Evolutionary conservation across 2,797 vertebrate genomes (phyloP).

Genomic region (Cebuella pygmaea): DNA sequence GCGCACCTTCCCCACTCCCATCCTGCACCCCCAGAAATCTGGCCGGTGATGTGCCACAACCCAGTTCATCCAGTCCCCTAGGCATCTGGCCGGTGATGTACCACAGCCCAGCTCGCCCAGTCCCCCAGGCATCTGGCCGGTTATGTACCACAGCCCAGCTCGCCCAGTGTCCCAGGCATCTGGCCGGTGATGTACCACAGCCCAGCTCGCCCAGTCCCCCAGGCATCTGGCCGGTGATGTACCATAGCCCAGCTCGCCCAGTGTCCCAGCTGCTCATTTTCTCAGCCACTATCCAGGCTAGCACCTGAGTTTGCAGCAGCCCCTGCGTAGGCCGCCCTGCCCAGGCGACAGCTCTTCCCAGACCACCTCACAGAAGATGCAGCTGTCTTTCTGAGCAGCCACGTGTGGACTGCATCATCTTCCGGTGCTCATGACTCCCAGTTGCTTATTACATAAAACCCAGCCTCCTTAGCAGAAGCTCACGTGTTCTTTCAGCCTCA

Average conservation of each 20-base stretch:
- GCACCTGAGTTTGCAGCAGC: not conserved
- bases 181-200: too few species aligned
- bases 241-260: not conserved
- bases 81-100: too few species aligned
- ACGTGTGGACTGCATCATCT: conserved; percentile 36
- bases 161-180: too few species aligned
- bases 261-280: not conserved
- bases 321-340: not conserved
- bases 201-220: too few species aligned
- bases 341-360: not conserved
- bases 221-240: accelerated
- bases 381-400: not conserved
- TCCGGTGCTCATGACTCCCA: conserved; percentile 26
- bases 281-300: not conserved
- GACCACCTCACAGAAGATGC: not conserved
- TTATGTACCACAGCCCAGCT: too few species aligned
- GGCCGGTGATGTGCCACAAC: too few species aligned
- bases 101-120: too few species aligned
- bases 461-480: conserved; percentile 1
- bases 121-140: too few species aligned
- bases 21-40: not conserved
- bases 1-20: not conserved
- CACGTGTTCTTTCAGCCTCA: not conserved
- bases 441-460: not conserved
- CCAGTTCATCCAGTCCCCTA: not conserved